phyloP scores from a whole-genome alignment of 2,113 vertebrate genomes.

The Bujurquina vittata region DNA sequence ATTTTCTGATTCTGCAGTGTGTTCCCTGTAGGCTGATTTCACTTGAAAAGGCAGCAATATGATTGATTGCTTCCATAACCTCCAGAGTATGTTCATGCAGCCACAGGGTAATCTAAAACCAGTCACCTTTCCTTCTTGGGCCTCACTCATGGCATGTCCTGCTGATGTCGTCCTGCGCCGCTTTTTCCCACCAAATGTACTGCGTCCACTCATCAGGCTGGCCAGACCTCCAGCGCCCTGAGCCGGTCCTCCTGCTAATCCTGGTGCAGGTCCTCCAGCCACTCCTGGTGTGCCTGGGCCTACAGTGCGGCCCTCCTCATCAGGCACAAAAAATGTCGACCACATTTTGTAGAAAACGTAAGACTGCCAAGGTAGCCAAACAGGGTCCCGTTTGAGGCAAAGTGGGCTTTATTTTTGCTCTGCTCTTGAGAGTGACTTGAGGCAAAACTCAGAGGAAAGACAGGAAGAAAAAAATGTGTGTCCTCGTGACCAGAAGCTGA shows the following conservation, averaged over 20 bases:
- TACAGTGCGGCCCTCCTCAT: constrained; percentile 74
- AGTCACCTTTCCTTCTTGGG: constrained; percentile 82
- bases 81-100: neutral
- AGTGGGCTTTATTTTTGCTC: neutral
- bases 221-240: constrained; percentile 45
- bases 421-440: neutral
- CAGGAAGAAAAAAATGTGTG: rapidly evolving
- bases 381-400: neutral
- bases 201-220: constrained; percentile 61
- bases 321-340: constrained; percentile 86
- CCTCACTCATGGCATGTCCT: constrained; percentile 73
- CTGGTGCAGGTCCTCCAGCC: neutral
- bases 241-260: constrained; percentile 6
- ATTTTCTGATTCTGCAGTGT: neutral
- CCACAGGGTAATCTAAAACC: neutral
- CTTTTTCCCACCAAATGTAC: constrained; percentile 67
- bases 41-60: neutral
- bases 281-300: constrained; percentile 14
- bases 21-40: neutral
- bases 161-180: constrained; percentile 57
- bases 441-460: neutral
- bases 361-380: neutral
- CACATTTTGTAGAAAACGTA: constrained; percentile 79
- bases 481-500: neutral
- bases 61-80: neutral